These are phyloP conservation scores for Tenthredo mesomela DNA, from an alignment of 2,888 invertebrate genomes.

Conservation along the genomic window DNA sequence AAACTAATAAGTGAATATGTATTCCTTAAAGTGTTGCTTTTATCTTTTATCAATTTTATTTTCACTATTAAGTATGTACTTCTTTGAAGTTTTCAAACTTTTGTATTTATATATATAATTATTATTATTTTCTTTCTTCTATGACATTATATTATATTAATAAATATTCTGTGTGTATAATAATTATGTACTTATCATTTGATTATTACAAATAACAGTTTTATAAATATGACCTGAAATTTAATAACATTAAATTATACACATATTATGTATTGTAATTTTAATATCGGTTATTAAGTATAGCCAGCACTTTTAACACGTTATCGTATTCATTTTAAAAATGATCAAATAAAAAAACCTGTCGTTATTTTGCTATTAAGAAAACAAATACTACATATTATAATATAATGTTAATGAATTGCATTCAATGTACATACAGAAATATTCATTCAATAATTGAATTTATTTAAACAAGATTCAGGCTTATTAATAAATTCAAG, in stretches of 20 bases:
- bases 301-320: background rate
- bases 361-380: background rate
- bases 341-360: background rate
- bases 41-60: background rate
- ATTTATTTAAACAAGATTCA: background rate
- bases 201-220: constrained; percentile 25
- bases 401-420: background rate
- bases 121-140: background rate
- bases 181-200: background rate
- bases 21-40: background rate
- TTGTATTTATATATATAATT: background rate
- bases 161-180: background rate
- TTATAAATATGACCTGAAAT: constrained; percentile 5
- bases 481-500: background rate
- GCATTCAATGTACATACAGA: background rate
- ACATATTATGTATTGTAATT: constrained; percentile 8
- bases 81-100: background rate
- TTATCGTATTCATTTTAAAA: background rate
- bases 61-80: background rate
- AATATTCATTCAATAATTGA: constrained; percentile 10
- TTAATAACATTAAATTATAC: background rate
- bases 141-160: background rate
- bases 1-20: background rate
- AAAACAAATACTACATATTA: background rate
- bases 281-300: constrained; percentile 7